Percentiles rank a stretch among this genome's conserved stretches.
These are phyloP conservation scores for Columba janthina DNA, from an alignment of 2,113 vertebrate genomes.

Conservation along the genomic window DNA sequence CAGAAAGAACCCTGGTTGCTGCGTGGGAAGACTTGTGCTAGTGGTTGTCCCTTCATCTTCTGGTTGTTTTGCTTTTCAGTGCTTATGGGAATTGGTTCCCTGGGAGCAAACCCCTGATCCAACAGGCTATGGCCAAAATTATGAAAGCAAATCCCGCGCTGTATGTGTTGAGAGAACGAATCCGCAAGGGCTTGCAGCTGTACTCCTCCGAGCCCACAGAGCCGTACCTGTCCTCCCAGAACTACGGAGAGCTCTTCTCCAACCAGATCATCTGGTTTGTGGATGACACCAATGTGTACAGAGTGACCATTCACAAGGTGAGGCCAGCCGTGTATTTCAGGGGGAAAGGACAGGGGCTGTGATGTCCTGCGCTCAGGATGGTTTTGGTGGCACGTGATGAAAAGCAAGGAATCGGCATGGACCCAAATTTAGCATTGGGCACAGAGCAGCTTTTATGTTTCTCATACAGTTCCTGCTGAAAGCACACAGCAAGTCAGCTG, in stretches of 20 bases:
- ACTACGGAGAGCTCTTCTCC: conserved; percentile 98
- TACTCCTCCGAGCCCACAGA: conserved; percentile 99
- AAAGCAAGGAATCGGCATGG: accelerated
- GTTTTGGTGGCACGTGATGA: background rate
- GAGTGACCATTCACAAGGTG: conserved; percentile 99
- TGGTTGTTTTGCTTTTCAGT: conserved; percentile 66
- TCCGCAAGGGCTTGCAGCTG: conserved; percentile 96
- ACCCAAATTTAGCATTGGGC: background rate
- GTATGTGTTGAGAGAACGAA: conserved; percentile 95
- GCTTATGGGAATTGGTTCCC: conserved; percentile 99
- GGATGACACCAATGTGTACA: conserved; percentile 98
- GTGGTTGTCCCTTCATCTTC: background rate
- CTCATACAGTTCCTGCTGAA: background rate
- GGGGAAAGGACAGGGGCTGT: background rate
- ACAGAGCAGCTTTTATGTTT: background rate
- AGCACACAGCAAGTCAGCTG: background rate
- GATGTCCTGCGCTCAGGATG: background rate
- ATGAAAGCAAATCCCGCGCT: conserved; percentile 99
- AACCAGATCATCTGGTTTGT: conserved; percentile 99
- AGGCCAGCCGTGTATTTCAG: background rate
- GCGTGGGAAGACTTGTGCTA: background rate
- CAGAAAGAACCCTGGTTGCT: background rate
- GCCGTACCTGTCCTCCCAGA: conserved; percentile 98
- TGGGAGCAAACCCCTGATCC: conserved; percentile 96
- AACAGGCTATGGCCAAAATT: conserved; percentile 99